phyloP scores from a whole-genome alignment of 2,113 vertebrate genomes.

The Thalassarche chlororhynchos region DNA sequence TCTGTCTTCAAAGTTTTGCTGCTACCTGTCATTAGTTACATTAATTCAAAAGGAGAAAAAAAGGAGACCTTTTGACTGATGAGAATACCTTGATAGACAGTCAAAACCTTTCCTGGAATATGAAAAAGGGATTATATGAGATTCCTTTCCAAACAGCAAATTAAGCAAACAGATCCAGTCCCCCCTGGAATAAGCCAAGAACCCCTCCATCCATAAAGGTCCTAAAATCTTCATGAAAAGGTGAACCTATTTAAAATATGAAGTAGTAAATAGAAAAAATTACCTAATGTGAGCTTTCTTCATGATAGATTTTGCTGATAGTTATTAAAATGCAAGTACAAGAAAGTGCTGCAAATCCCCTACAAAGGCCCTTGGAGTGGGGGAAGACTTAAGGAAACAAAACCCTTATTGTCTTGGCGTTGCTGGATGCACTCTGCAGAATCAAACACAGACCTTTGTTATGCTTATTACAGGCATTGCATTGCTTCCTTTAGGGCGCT shows the following conservation, averaged over 20 bases:
- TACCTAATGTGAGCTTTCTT: neutral
- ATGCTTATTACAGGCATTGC: neutral
- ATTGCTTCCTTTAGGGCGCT: neutral
- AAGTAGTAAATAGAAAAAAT: neutral
- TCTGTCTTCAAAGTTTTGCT: constrained; percentile 15
- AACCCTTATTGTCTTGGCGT: neutral
- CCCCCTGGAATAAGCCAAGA: neutral
- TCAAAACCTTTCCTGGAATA: neutral
- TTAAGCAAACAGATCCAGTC: neutral
- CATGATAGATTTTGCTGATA: neutral
- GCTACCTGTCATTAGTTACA: constrained; percentile 2
- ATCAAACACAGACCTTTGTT: neutral
- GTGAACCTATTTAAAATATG: neutral
- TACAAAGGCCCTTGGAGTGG: neutral
- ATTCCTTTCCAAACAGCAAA: neutral
- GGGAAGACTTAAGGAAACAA: neutral
- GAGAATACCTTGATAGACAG: neutral
- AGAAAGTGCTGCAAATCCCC: neutral
- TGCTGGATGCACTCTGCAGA: neutral
- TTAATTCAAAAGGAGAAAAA: neutral
- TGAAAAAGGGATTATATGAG: constrained; percentile 17
- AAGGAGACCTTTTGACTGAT: neutral
- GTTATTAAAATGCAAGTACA: neutral
- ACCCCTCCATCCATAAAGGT: neutral
- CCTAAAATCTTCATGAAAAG: neutral